Evolutionary conservation across 2,888 invertebrate genomes (phyloP).

Genomic region (Drosophila picticornis): DNA sequence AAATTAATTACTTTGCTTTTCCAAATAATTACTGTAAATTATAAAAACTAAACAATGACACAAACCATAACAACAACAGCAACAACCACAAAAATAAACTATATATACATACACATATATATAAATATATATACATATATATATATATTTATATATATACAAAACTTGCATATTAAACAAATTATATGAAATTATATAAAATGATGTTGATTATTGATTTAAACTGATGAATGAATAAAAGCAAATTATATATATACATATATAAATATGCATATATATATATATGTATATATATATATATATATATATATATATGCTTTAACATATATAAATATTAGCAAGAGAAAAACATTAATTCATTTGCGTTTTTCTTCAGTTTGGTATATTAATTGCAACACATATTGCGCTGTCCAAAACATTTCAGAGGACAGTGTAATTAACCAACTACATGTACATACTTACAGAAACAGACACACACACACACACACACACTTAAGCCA

Average conservation of each 20-base stretch:
- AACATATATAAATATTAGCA: conserved; percentile 68
- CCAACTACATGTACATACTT: conserved; percentile 53
- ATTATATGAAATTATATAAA: conserved; percentile 78
- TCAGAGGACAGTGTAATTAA: conserved; percentile 35
- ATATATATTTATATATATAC: conserved; percentile 62
- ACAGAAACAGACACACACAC: conserved; percentile 26
- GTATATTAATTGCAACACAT: conserved; percentile 45
- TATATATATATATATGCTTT: conserved; percentile 56
- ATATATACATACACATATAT: conserved; percentile 55
- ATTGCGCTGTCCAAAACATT: conserved; percentile 37
- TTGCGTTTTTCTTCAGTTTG: conserved; percentile 69
- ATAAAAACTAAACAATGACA: conserved; percentile 53
- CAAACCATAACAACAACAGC: conserved; percentile 59
- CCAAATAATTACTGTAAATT: conserved; percentile 73
- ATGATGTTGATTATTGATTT: conserved; percentile 82
- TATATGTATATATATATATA: conserved; percentile 61
- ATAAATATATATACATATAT: conserved; percentile 41
- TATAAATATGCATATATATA: conserved; percentile 51
- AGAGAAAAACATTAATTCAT: conserved; percentile 26
- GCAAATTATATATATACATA: conserved; percentile 44
- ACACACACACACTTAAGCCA: conserved; percentile 28
- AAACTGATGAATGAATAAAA: conserved; percentile 72
- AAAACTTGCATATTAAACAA: conserved; percentile 76
- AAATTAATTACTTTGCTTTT: conserved; percentile 69
- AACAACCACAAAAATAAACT: conserved; percentile 60